phyloP scores from a whole-genome alignment of 2,113 vertebrate species.

The Megaleporinus macrocephalus region DNA sequence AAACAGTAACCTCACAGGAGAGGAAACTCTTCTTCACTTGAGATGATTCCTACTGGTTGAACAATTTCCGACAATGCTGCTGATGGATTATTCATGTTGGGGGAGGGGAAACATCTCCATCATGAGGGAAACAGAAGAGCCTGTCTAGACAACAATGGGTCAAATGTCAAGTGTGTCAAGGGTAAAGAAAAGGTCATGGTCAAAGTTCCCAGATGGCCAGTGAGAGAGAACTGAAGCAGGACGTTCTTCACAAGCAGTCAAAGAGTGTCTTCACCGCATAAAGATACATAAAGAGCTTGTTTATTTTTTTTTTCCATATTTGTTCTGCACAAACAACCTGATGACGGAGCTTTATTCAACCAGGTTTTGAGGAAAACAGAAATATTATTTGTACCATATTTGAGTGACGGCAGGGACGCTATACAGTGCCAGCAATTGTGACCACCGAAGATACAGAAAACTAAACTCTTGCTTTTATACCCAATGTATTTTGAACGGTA shows the following conservation, averaged over 20 bases:
- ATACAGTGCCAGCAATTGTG: neutral
- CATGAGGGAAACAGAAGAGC: slow-evolving; percentile 41
- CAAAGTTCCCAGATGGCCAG: slow-evolving; percentile 38
- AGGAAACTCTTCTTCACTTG: too few relatives aligned
- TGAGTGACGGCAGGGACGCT: slow-evolving; percentile 12
- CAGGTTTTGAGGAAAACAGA: slow-evolving; percentile 61
- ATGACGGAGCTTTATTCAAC: slow-evolving; percentile 74
- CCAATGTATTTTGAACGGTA: slow-evolving; percentile 23
- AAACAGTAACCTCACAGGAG: too few relatives aligned
- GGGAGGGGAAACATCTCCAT: neutral
- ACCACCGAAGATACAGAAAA: neutral
- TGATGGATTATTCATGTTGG: neutral
- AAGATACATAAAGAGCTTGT: neutral
- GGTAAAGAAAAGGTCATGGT: slow-evolving; percentile 52
- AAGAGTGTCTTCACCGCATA: neutral
- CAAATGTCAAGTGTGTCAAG: slow-evolving; percentile 36
- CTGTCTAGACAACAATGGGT: slow-evolving; percentile 52
- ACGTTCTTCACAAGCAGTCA: neutral
- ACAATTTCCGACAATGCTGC: too few relatives aligned
- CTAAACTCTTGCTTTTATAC: neutral
- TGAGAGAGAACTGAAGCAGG: slow-evolving; percentile 27
- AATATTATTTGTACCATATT: slow-evolving; percentile 75
- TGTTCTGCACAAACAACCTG: slow-evolving; percentile 24
- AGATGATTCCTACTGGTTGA: too few relatives aligned
- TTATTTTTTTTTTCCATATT: neutral